phyloP scores from a whole-genome alignment of 2,888 invertebrate genomes.

The Brenthis ino region DNA sequence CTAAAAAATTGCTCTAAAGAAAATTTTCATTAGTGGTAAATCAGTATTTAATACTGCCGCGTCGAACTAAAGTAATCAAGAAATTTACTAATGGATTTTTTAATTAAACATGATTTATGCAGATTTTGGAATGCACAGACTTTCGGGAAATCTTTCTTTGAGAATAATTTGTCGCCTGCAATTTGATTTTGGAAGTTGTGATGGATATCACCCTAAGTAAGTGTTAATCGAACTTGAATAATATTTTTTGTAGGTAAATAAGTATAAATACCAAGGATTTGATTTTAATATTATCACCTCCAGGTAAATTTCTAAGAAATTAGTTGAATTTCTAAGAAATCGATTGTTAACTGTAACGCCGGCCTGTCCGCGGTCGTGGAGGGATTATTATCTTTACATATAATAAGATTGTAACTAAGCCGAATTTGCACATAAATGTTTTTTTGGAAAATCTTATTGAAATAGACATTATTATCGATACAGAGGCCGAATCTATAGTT shows the following conservation, averaged over 20 bases:
- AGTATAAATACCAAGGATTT: not conserved
- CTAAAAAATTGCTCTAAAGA: constrained; percentile 2
- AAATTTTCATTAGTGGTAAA: not conserved
- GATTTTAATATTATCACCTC: not conserved
- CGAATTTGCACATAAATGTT: too few relatives aligned
- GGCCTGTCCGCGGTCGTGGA: too few relatives aligned
- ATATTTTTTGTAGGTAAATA: not conserved
- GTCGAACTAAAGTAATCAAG: not conserved
- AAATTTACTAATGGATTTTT: constrained; percentile 1
- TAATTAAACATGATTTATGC: constrained; percentile 25
- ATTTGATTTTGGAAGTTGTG: constrained; percentile 61
- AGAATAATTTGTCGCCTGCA: constrained; percentile 55
- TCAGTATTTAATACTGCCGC: not conserved
- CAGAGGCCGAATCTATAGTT: too few relatives aligned
- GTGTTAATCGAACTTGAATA: constrained; percentile 18
- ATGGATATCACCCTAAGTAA: constrained; percentile 55
- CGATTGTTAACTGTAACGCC: too few relatives aligned
- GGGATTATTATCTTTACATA: not conserved
- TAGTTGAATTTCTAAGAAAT: too few relatives aligned
- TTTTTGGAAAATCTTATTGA: too few relatives aligned
- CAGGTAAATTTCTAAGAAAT: too few relatives aligned
- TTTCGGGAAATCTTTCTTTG: constrained; percentile 37
- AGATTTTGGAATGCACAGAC: constrained; percentile 44
- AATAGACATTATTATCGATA: too few relatives aligned
- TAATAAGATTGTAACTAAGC: too few relatives aligned